Evolutionary conservation across 1,140 invertebrate species (phyloP).

Genomic region (Dinoponera quadriceps): DNA sequence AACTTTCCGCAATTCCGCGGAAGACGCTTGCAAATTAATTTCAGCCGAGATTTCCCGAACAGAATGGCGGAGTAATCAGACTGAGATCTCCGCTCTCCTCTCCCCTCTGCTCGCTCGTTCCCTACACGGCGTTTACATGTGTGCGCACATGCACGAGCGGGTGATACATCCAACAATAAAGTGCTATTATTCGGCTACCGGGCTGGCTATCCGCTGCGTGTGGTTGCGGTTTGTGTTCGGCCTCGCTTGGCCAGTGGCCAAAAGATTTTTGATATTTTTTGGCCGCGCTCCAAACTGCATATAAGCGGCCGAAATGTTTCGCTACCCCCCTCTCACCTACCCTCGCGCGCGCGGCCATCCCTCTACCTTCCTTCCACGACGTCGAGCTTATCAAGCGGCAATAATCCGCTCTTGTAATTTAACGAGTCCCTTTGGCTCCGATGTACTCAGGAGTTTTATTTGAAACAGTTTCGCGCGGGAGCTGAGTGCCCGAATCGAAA

Average conservation of each 20-base stretch:
- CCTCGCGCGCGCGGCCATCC: neutral
- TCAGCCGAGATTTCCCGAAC: neutral
- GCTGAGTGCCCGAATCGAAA: neutral
- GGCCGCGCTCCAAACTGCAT: constrained; percentile 78
- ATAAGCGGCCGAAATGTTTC: constrained; percentile 81
- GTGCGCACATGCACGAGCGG: constrained; percentile 9
- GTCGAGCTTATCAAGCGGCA: constrained; percentile 42
- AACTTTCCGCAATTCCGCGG: neutral
- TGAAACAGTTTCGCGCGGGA: neutral
- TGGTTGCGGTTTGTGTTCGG: constrained; percentile 71
- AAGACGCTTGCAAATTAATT: neutral
- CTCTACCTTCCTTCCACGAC: constrained; percentile 17
- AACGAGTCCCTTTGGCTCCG: constrained; percentile 22
- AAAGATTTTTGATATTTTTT: constrained; percentile 82
- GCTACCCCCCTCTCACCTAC: constrained; percentile 26
- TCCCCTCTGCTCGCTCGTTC: too few species aligned
- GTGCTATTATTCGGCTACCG: constrained; percentile 75
- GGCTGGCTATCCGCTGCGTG: constrained; percentile 70
- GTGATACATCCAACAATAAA: constrained; percentile 72
- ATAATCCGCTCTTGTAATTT: constrained; percentile 53
- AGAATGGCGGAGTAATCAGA: constrained; percentile 12
- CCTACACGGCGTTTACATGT: neutral
- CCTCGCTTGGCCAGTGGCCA: constrained; percentile 74
- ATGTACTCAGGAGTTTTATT: neutral
- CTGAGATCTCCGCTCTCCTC: neutral